Evolutionary conservation across 2,888 invertebrate genomes (phyloP).

Genomic region (Cremastinae sp.): DNA sequence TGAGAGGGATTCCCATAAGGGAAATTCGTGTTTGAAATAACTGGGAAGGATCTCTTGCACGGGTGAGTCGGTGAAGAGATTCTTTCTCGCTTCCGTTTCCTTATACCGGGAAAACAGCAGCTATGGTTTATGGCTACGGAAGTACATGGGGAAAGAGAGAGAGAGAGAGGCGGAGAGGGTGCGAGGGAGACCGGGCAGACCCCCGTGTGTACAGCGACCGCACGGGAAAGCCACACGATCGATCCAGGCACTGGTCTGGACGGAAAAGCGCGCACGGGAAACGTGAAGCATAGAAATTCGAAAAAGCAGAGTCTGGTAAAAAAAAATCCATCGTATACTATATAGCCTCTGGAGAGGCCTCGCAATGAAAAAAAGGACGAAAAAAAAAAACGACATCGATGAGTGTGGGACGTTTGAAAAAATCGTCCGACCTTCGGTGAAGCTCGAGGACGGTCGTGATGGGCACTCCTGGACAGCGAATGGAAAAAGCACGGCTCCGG

Average conservation of each 20-base stretch:
- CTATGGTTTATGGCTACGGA: slow-evolving; percentile 36
- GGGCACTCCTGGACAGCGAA: background rate
- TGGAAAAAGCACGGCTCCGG: background rate
- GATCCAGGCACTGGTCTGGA: slow-evolving; percentile 56
- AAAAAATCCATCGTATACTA: background rate
- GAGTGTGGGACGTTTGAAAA: background rate
- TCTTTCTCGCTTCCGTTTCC: slow-evolving; percentile 17
- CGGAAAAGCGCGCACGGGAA: slow-evolving; percentile 50
- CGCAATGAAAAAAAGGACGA: too few relatives aligned
- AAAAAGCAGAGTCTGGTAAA: background rate
- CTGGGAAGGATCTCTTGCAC: slow-evolving; percentile 29
- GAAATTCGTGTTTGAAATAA: background rate
- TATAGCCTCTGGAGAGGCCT: background rate
- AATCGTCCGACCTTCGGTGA: background rate
- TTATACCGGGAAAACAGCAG: background rate
- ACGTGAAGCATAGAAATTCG: background rate
- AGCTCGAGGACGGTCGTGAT: background rate
- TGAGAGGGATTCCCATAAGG: too few relatives aligned
- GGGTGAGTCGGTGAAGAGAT: slow-evolving; percentile 35
- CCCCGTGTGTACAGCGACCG: slow-evolving; percentile 48
- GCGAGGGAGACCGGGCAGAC: slow-evolving; percentile 20
- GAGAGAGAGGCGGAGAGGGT: slow-evolving; percentile 32
- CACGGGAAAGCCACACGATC: slow-evolving; percentile 60
- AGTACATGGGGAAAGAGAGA: slow-evolving; percentile 14
- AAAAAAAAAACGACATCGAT: too few relatives aligned